Percentiles rank a stretch among this genome's conserved stretches.
Conservation (phyloP, 2,888 invertebrate species). For the Tipula lateralis region DNA sequence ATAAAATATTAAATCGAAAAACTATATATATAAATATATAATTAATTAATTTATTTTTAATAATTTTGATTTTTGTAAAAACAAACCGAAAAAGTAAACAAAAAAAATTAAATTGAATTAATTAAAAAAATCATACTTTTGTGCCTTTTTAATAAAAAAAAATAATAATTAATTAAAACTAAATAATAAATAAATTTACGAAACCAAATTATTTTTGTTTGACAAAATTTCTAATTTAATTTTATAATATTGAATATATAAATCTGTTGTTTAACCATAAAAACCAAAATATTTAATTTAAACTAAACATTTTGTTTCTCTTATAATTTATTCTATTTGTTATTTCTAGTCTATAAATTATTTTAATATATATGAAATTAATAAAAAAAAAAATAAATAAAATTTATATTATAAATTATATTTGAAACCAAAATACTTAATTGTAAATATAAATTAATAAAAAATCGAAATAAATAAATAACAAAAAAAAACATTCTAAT, state of each 20-base stretch:
- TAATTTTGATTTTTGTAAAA: neutral
- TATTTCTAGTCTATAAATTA: constrained; percentile 11
- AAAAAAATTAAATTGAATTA: neutral
- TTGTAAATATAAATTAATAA: neutral
- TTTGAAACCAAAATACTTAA: constrained; percentile 11
- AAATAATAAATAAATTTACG: neutral
- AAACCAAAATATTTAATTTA: neutral
- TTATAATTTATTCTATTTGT: neutral
- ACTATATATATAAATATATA: neutral
- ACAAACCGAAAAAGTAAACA: neutral
- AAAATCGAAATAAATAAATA: neutral
- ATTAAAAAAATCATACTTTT: constrained; percentile 20
- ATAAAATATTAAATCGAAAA: neutral
- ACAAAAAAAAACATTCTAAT: neutral
- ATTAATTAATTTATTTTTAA: constrained; percentile 2
- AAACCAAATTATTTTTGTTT: constrained; percentile 24
- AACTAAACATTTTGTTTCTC: neutral
- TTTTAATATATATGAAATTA: neutral
- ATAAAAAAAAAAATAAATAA: neutral
- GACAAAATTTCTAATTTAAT: neutral
- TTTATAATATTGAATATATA: neutral
- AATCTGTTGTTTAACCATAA: neutral
- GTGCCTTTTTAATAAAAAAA: constrained; percentile 19
- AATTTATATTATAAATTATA: neutral
- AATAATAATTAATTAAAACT: constrained; percentile 2